These are phyloP conservation scores for Phrynocephalus forsythii DNA, from an alignment of 2,797 vertebrate species.

Conservation along the genomic window DNA sequence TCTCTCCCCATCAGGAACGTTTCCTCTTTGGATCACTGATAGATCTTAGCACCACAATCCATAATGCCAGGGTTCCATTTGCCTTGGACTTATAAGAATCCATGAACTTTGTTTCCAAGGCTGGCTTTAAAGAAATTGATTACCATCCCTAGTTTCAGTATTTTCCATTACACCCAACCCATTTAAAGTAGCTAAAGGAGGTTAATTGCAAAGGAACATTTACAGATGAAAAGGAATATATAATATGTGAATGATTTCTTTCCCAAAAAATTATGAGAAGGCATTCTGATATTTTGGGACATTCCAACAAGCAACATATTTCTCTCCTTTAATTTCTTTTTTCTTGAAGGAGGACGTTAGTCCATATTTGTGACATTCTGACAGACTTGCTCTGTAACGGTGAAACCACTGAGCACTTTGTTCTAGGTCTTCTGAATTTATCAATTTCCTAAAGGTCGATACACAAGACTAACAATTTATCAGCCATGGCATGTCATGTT, in stretches of 20 bases:
- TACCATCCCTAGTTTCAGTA: neutral
- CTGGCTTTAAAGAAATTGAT: neutral
- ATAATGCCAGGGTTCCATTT: neutral
- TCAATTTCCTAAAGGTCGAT: constrained; percentile 42
- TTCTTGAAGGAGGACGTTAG: neutral
- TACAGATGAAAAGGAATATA: neutral
- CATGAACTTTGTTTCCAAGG: neutral
- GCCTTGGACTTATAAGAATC: neutral
- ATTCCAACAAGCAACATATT: neutral
- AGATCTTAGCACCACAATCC: too few relatives aligned
- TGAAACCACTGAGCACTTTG: neutral
- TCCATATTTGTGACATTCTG: neutral
- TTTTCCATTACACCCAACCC: neutral
- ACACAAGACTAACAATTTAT: constrained; percentile 33
- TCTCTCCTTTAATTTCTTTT: constrained; percentile 7
- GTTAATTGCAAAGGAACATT: neutral
- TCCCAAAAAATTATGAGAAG: too few relatives aligned
- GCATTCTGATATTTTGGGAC: too few relatives aligned
- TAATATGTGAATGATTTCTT: neutral
- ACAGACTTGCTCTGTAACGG: constrained; percentile 35
- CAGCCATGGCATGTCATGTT: constrained; percentile 13
- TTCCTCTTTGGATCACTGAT: too few relatives aligned
- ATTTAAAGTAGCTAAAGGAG: neutral
- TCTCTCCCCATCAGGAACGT: too few relatives aligned
- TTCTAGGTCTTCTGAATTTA: constrained; percentile 20